Evolutionary conservation across 2,797 vertebrate species (phyloP).

Genomic region (Catharus ustulatus): DNA sequence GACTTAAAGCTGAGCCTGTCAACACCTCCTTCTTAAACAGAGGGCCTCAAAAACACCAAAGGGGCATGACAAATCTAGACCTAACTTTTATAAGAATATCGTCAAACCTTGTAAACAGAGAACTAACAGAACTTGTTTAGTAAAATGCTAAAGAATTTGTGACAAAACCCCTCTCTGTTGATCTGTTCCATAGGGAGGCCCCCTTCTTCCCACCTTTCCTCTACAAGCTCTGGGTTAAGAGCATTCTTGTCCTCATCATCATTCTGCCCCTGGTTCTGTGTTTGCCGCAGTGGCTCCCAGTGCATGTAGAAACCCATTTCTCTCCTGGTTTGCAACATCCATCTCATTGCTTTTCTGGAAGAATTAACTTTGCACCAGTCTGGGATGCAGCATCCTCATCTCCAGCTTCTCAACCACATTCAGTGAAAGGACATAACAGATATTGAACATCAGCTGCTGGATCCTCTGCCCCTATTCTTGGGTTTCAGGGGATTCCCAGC

Average conservation of each 20-base stretch:
- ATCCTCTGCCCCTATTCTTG: background rate
- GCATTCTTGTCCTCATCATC: background rate
- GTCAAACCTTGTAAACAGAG: background rate
- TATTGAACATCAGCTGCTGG: rapidly evolving
- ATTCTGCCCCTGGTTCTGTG: rapidly evolving
- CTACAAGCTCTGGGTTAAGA: background rate
- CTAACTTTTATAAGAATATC: background rate
- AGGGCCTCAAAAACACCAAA: background rate
- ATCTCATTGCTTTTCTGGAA: background rate
- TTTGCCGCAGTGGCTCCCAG: background rate
- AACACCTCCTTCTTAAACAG: background rate
- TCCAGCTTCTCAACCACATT: rapidly evolving
- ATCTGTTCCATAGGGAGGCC: background rate
- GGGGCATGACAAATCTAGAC: background rate
- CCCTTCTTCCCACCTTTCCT: background rate
- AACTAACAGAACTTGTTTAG: background rate
- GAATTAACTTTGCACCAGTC: background rate
- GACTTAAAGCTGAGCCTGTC: background rate
- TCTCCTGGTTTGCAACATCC: background rate
- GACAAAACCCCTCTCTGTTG: background rate
- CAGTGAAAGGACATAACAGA: background rate
- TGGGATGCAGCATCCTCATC: background rate
- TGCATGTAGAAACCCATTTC: background rate
- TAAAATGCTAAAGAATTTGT: background rate
- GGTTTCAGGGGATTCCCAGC: background rate